Evolutionary conservation across 2,113 vertebrate species (phyloP).

Genomic region (Perca flavescens): DNA sequence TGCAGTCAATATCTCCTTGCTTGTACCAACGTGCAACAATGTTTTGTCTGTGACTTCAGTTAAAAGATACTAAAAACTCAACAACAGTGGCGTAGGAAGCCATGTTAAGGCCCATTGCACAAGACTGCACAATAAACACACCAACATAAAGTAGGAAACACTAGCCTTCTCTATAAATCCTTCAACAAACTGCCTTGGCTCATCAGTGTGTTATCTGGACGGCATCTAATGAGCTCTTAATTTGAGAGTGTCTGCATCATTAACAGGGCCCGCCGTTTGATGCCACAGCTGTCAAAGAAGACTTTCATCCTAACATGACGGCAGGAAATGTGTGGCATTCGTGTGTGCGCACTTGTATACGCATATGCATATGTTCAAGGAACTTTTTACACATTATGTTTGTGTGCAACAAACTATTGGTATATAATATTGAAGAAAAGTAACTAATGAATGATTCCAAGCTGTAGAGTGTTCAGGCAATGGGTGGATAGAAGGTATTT

Average conservation of each 20-base stretch:
- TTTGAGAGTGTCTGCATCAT: constrained; percentile 68
- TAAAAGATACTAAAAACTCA: constrained; percentile 16
- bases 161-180: constrained; percentile 49
- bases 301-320: constrained; percentile 58
- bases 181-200: constrained; percentile 59
- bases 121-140: constrained; percentile 57
- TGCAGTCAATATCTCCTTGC: background rate
- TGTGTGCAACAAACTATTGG: background rate
- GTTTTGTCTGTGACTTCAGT: constrained; percentile 3
- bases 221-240: constrained; percentile 69
- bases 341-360: background rate
- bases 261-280: constrained; percentile 69
- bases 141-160: constrained; percentile 34
- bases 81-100: constrained; percentile 10
- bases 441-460: background rate
- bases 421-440: background rate
- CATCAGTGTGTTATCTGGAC: constrained; percentile 58
- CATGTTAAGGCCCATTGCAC: constrained; percentile 52
- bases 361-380: background rate
- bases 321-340: constrained; percentile 19
- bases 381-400: background rate
- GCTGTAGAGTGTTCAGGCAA: background rate
- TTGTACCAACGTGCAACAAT: background rate
- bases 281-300: constrained; percentile 63
- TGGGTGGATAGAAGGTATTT: background rate